These are phyloP conservation scores for Trichogramma dendrolimi DNA, from an alignment of 2,888 invertebrate genomes.

Conservation along the genomic window DNA sequence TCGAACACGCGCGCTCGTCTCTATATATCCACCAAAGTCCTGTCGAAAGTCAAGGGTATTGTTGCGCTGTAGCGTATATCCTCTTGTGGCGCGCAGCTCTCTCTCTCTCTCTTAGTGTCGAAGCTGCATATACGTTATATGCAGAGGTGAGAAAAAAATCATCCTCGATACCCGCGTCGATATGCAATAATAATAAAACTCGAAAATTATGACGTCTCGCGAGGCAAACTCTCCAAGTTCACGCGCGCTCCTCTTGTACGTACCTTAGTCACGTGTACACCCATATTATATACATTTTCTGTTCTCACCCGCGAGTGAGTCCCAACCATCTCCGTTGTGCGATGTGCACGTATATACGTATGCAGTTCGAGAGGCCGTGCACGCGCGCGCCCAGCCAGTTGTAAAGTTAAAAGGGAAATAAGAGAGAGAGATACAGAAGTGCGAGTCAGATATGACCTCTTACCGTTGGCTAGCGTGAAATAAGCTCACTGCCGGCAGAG, in stretches of 20 bases:
- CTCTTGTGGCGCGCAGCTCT: too few relatives aligned
- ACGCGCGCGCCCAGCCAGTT: not conserved
- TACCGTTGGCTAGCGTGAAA: constrained; percentile 14
- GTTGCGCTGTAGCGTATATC: too few relatives aligned
- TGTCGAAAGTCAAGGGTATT: too few relatives aligned
- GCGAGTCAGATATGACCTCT: too few relatives aligned
- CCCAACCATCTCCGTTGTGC: not conserved
- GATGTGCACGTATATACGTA: not conserved
- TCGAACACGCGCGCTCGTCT: too few relatives aligned
- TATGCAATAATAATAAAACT: constrained; percentile 29
- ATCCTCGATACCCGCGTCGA: constrained; percentile 23
- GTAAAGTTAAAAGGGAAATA: too few relatives aligned
- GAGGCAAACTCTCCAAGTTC: not conserved
- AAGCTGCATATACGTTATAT: too few relatives aligned
- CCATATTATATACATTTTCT: too few relatives aligned
- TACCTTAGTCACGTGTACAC: not conserved
- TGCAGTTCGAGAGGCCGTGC: not conserved
- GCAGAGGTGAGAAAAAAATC: not conserved
- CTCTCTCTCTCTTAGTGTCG: too few relatives aligned
- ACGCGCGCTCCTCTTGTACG: not conserved
- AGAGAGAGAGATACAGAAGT: too few relatives aligned
- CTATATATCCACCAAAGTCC: too few relatives aligned
- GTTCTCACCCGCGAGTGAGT: too few relatives aligned
- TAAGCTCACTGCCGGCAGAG: constrained; percentile 10
- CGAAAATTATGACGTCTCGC: constrained; percentile 25